A percentile compares a stretch with the other conserved stretches of the same genome.
These are phyloP conservation scores for Cebidichthys violaceus DNA, from an alignment of 2,113 vertebrate species.

Conservation along the genomic window DNA sequence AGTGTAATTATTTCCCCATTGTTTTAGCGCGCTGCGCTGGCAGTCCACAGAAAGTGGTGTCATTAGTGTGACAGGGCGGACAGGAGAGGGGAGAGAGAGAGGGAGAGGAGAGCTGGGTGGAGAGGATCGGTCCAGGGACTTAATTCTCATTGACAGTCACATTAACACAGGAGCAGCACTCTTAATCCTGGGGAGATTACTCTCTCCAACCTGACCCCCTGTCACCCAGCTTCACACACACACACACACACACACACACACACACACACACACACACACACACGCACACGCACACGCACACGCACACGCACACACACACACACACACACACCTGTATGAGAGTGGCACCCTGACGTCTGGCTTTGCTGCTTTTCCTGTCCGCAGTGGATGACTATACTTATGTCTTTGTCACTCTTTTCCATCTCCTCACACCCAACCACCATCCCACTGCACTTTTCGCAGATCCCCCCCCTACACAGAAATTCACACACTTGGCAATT, in stretches of 20 bases:
- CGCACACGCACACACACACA: constrained; percentile 60
- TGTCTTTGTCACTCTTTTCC: constrained; percentile 57
- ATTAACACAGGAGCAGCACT: constrained; percentile 82
- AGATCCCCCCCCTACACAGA: constrained; percentile 22
- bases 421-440: constrained; percentile 2
- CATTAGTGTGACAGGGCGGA: constrained; percentile 67
- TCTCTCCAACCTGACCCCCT: constrained; percentile 71
- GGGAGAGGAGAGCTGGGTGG: constrained; percentile 31
- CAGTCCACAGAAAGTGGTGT: constrained; percentile 71
- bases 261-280: constrained; percentile 20
- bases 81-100: constrained; percentile 23
- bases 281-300: constrained; percentile 38
- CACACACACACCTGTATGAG: constrained; percentile 58
- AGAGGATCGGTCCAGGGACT: constrained; percentile 68
- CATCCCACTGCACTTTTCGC: constrained; percentile 1
- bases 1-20: constrained; percentile 77
- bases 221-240: constrained; percentile 40
- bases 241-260: constrained; percentile 27
- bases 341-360: constrained; percentile 18
- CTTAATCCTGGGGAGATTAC: constrained; percentile 83
- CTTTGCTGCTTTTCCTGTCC: constrained; percentile 24
- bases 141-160: constrained; percentile 85
- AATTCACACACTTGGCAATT: constrained; percentile 49
- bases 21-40: constrained; percentile 48
- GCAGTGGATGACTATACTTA: constrained; percentile 48